These are phyloP conservation scores for Drosophila equinoxialis DNA, from an alignment of 1,140 invertebrate species.

Conservation along the genomic window DNA sequence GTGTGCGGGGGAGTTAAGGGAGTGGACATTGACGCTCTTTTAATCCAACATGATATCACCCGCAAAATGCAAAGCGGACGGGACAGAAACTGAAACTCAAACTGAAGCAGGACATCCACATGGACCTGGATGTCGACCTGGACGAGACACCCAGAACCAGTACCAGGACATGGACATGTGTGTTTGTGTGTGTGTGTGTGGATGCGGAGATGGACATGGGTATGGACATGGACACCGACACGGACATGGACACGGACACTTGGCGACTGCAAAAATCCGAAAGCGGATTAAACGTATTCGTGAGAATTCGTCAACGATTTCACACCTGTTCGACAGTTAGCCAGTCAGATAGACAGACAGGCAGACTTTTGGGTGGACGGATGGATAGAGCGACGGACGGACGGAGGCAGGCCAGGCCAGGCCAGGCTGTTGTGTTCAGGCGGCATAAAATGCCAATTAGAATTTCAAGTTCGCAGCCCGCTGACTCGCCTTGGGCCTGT, in stretches of 20 bases:
- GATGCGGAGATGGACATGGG: neutral
- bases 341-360: neutral
- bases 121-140: neutral
- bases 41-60: conserved; percentile 77
- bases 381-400: no score
- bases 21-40: conserved; percentile 45
- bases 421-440: conserved; percentile 24
- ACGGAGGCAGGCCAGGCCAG: neutral
- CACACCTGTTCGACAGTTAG: conserved; percentile 64
- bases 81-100: conserved; percentile 25
- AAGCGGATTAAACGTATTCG: conserved; percentile 81
- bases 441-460: conserved; percentile 77
- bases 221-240: conserved; percentile 3
- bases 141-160: neutral
- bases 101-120: conserved; percentile 14
- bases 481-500: conserved; percentile 35
- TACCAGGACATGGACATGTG: conserved; percentile 1
- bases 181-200: no score
- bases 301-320: conserved; percentile 80
- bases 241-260: conserved; percentile 23
- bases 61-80: conserved; percentile 70
- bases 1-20: conserved; percentile 1
- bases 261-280: conserved; percentile 70
- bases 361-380: neutral
- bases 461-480: conserved; percentile 76